A percentile compares a stretch with the other conserved stretches of the same genome.
These are phyloP conservation scores for Rotaria socialis DNA, from an alignment of 2,888 invertebrate species.

Conservation along the genomic window DNA sequence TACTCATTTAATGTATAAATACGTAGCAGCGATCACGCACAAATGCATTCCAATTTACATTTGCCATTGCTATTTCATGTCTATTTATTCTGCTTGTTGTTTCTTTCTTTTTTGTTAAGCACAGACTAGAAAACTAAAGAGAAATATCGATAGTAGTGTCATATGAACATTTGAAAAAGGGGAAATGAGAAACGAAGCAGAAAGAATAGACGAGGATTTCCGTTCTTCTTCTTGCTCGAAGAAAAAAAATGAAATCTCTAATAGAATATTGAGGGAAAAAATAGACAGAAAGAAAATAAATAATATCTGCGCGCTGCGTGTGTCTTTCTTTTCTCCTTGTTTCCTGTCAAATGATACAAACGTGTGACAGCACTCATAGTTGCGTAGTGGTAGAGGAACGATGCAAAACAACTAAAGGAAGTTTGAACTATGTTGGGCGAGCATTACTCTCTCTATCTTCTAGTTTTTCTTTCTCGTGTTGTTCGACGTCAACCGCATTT, in stretches of 20 bases:
- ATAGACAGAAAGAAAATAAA: background rate
- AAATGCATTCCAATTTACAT: background rate
- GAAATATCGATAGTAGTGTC: background rate
- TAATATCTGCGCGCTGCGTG: background rate
- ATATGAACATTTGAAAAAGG: background rate
- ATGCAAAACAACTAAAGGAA: background rate
- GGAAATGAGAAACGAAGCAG: background rate
- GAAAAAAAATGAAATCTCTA: background rate
- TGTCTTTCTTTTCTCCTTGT: background rate
- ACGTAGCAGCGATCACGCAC: background rate
- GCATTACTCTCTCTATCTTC: background rate
- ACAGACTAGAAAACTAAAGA: background rate
- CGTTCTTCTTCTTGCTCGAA: background rate
- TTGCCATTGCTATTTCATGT: background rate
- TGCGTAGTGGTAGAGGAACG: background rate
- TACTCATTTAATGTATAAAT: background rate
- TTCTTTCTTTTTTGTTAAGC: background rate
- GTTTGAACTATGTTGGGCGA: background rate
- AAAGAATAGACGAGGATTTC: background rate
- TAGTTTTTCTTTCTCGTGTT: background rate
- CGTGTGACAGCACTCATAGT: background rate
- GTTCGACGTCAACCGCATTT: background rate
- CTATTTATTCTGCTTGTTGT: background rate
- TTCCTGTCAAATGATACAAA: conserved; percentile 13
- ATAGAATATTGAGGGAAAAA: background rate